Percentiles rank a stretch among this genome's conserved stretches.
Conservation (phyloP, 2,797 vertebrate species). For the Etheostoma nigrum region DNA sequence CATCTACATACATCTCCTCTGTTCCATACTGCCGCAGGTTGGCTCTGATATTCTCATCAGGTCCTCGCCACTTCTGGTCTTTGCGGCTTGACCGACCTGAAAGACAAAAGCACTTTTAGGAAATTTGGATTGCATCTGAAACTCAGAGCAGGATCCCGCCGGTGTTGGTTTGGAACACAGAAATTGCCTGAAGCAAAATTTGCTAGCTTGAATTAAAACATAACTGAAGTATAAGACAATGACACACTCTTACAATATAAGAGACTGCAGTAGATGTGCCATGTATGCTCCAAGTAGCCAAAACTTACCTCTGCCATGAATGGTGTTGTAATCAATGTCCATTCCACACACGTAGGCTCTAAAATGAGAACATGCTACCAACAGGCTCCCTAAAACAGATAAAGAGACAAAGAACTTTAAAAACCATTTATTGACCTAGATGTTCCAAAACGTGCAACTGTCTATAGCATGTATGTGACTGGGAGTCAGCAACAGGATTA, state of each 20-base stretch:
- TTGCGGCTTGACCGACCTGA: constrained; percentile 95
- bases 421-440: not conserved
- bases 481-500: not conserved
- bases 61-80: constrained; percentile 98
- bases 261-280: not conserved
- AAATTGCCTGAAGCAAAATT: not conserved
- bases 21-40: constrained; percentile 95
- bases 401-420: constrained; percentile 6
- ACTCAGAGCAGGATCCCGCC: not conserved
- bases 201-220: not conserved
- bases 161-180: not conserved
- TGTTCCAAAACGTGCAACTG: not conserved
- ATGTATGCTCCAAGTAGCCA: not conserved
- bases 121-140: not conserved
- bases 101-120: not conserved
- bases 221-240: not conserved
- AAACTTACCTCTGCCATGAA: constrained; percentile 92
- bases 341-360: constrained; percentile 95
- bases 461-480: not conserved
- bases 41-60: constrained; percentile 97
- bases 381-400: constrained; percentile 89
- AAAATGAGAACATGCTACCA: constrained; percentile 96
- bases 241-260: not conserved
- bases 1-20: constrained; percentile 92
- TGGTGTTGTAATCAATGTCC: constrained; percentile 98